phyloP scores from a whole-genome alignment of 2,888 invertebrate species.

The Agrypnus murinus region DNA sequence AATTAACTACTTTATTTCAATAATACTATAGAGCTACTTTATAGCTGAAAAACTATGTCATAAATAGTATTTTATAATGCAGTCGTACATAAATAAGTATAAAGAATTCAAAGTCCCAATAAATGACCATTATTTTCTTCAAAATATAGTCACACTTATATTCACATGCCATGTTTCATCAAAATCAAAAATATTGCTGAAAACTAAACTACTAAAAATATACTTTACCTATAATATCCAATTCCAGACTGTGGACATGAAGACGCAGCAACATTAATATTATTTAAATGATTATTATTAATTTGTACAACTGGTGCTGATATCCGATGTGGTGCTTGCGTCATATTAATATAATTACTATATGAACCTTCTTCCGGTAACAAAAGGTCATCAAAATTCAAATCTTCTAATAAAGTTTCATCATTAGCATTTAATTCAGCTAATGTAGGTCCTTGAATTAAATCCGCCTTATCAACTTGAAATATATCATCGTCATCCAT shows the following conservation, averaged over 20 bases:
- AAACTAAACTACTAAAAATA: not conserved
- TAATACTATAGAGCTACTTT: no score
- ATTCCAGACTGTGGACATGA: constrained; percentile 64
- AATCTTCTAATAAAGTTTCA: constrained; percentile 86
- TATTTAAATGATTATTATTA: constrained; percentile 60
- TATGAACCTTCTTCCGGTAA: constrained; percentile 81
- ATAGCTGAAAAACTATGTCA: no score
- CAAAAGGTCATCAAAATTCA: constrained; percentile 89
- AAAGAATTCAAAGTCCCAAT: no score
- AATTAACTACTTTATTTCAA: no score
- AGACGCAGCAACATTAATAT: constrained; percentile 62
- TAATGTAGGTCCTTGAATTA: constrained; percentile 87
- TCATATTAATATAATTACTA: constrained; percentile 66
- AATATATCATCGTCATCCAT: constrained; percentile 94
- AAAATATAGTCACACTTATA: no score
- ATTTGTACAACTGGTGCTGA: constrained; percentile 56
- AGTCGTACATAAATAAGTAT: no score
- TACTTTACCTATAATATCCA: constrained; percentile 56
- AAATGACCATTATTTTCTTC: no score
- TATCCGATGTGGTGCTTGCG: constrained; percentile 46
- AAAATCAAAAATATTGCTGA: no score
- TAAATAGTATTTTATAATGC: no score
- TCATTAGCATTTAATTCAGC: constrained; percentile 91
- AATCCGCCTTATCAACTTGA: constrained; percentile 90
- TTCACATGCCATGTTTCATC: no score